These are phyloP conservation scores for Meloidogyne exigua DNA, from an alignment of 1,140 invertebrate species.

Conservation along the genomic window DNA sequence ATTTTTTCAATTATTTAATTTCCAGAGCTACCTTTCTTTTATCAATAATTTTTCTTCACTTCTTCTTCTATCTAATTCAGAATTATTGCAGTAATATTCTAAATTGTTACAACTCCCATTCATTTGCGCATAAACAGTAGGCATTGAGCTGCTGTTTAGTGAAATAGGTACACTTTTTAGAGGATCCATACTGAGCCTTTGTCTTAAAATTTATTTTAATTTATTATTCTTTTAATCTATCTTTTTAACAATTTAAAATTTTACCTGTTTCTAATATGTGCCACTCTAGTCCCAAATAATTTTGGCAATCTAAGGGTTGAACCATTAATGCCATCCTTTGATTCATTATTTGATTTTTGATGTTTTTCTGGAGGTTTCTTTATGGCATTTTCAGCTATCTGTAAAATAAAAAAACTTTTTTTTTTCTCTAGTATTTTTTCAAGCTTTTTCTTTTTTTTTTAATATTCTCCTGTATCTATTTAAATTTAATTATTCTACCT, in stretches of 20 bases:
- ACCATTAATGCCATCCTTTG: not conserved
- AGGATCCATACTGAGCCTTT: slow-evolving; percentile 26
- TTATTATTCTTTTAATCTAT: not conserved
- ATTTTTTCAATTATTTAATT: not conserved
- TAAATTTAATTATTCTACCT: slow-evolving; percentile 69
- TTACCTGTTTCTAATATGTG: slow-evolving; percentile 20
- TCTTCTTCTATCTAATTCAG: slow-evolving; percentile 25
- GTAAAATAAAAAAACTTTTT: slow-evolving; percentile 29
- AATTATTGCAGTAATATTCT: slow-evolving; percentile 35
- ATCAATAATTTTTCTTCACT: slow-evolving; percentile 34
- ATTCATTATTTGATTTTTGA: slow-evolving; percentile 43
- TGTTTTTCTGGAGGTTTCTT: slow-evolving; percentile 57
- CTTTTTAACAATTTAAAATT: slow-evolving; percentile 17
- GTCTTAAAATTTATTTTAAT: slow-evolving; percentile 7
- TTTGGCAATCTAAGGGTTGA: slow-evolving; percentile 13
- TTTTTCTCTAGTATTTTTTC: not conserved
- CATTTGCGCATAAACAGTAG: slow-evolving; percentile 48
- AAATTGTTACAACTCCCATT: slow-evolving; percentile 43
- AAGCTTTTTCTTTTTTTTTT: not conserved
- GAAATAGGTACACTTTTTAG: slow-evolving; percentile 27
- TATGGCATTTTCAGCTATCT: slow-evolving; percentile 65
- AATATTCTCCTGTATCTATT: not conserved
- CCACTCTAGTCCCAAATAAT: slow-evolving; percentile 1
- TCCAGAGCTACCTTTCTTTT: slow-evolving; percentile 14
- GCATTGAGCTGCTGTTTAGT: slow-evolving; percentile 36